Conservation (phyloP, 2,113 vertebrate species). For the Cercopithecus mona region DNA sequence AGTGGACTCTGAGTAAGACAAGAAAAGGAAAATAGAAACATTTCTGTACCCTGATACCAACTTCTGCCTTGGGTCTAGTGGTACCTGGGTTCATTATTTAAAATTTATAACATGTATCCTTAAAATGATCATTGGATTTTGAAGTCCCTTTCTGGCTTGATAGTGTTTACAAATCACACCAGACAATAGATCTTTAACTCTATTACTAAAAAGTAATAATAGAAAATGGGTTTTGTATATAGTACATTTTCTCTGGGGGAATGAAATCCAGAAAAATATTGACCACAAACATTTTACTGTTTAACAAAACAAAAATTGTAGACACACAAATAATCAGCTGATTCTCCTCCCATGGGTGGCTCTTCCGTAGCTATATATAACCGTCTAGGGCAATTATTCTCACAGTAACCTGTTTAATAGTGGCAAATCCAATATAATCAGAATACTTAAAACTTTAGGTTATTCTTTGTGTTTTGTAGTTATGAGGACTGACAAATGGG, state of each 20-base stretch:
- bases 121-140: constrained; percentile 67
- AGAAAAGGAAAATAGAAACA: constrained; percentile 69
- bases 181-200: constrained; percentile 76
- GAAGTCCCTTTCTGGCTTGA: constrained; percentile 70
- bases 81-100: constrained; percentile 59
- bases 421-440: constrained; percentile 19
- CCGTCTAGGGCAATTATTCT: constrained; percentile 16
- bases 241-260: constrained; percentile 71
- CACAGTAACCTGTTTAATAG: not conserved
- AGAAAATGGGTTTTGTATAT: constrained; percentile 43
- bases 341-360: constrained; percentile 45
- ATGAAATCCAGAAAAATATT: constrained; percentile 72
- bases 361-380: constrained; percentile 7
- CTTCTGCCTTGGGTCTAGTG: constrained; percentile 40
- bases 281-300: constrained; percentile 74
- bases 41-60: constrained; percentile 62
- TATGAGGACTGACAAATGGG: not conserved
- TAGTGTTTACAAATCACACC: constrained; percentile 77
- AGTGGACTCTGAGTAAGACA: constrained; percentile 5
- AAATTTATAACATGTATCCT: constrained; percentile 69
- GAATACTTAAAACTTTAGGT: not conserved
- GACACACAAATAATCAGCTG: constrained; percentile 34
- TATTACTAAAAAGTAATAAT: constrained; percentile 56
- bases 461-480: not conserved
- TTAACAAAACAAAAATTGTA: constrained; percentile 69